Base-by-base conservation (phyloP, 2,113 vertebrate species). In the Hydropotes inermis region DNA sequence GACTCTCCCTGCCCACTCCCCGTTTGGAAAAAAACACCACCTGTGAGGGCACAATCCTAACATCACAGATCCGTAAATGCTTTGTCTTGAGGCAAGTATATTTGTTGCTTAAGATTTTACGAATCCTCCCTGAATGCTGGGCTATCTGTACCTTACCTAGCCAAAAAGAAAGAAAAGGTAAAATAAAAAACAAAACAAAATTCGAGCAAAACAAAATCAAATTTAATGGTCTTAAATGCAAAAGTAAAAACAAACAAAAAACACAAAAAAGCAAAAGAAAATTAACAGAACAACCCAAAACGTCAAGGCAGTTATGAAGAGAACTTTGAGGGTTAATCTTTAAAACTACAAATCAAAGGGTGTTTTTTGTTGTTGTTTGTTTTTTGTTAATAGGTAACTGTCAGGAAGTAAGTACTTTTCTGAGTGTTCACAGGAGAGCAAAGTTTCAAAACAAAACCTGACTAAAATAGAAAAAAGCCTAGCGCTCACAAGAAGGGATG, bases 141-240 rank as follows among this genome's bases (percentile, higher is more conserved):
- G 98, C 97, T 95, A 12, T 96, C 93, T 97, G 98, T 97, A 97
- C 95, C 98, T 98, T 98, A 97, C 98, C 98, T 97, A 98, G 97
- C 98, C 98, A 99, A 98, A 98, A 99, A 98, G 97, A 98, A 98
- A 98, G 97, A 97, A 98, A 98, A 98, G 96, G 98, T 98, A 99
- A 99, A 99, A 99, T 99, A 99, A 99, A 99, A 99, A 99, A 99
- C 99, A 99, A 99, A 99, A 99, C 99, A 99, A 99, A 99, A 98
- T 94, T 99, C 99, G 99, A 99, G 99, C 99, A 99, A 99, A 99
- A 99, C 98, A 98, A 99, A 99, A 99, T 98, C 99, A 99, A 99
- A 99, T 99, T 99, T 99, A 99, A 99, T 99, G 99, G 99, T 99
- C 99, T 98, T 99, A 99, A 99, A 99, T 99, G 99, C 99, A 99